Evolutionary conservation across 1,140 invertebrate species (phyloP).

Genomic region (Megalonaias nervosa): DNA sequence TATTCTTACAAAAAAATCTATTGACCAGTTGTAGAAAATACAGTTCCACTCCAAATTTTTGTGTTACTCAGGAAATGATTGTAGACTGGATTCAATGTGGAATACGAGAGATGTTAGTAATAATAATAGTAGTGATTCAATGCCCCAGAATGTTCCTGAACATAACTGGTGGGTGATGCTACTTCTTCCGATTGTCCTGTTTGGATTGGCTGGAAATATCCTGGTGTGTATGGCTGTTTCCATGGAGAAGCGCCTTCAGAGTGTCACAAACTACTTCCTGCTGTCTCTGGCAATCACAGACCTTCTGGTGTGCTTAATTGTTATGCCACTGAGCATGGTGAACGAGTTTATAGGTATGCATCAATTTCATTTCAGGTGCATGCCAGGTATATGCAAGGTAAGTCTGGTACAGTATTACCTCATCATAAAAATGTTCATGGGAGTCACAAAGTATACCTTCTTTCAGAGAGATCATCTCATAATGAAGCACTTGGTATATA

Average conservation of each 20-base stretch:
- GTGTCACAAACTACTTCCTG: slow-evolving; percentile 96
- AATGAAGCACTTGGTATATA: no score
- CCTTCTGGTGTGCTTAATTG: slow-evolving; percentile 85
- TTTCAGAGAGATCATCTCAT: no score
- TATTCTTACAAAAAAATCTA: no score
- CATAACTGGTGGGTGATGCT: slow-evolving; percentile 62
- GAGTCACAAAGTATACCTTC: no score
- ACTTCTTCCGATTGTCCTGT: slow-evolving; percentile 61
- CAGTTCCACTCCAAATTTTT: no score
- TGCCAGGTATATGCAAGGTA: not conserved
- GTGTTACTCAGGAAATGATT: slow-evolving; percentile 13
- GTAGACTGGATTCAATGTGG: slow-evolving; percentile 23
- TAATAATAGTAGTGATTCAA: slow-evolving; percentile 16
- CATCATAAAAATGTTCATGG: no score
- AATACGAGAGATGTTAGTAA: slow-evolving; percentile 28
- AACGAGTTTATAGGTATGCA: slow-evolving; percentile 77
- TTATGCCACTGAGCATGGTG: slow-evolving; percentile 81
- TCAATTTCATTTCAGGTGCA: not conserved
- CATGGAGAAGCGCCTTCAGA: slow-evolving; percentile 91
- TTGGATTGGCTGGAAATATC: slow-evolving; percentile 87
- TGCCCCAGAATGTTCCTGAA: not conserved
- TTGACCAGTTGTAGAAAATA: no score
- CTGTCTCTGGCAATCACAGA: slow-evolving; percentile 96
- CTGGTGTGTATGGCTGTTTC: slow-evolving; percentile 97
- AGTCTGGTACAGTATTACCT: no score